phyloP scores from a whole-genome alignment of 1,140 invertebrate species.

The Andrena cerasifolii region DNA sequence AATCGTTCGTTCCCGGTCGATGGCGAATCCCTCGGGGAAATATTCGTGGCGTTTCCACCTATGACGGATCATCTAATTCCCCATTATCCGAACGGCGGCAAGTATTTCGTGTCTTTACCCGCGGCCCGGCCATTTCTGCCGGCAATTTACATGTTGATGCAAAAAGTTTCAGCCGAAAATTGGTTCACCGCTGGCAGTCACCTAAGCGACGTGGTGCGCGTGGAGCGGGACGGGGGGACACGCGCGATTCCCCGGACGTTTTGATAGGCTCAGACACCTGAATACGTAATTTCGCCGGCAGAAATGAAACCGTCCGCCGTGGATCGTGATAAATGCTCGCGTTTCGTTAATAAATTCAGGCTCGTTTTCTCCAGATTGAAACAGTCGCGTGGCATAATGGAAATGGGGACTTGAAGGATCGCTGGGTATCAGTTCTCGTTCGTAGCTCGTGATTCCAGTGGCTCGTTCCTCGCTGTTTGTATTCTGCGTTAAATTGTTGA shows the following conservation, averaged over 20 bases:
- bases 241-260: slow-evolving; percentile 33
- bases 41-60: not conserved
- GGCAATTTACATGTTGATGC: slow-evolving; percentile 44
- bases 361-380: slow-evolving; percentile 10
- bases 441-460: not conserved
- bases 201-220: slow-evolving; percentile 15
- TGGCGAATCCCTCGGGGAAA: slow-evolving; percentile 3
- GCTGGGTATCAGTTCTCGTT: not conserved
- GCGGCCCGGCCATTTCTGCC: slow-evolving; percentile 43
- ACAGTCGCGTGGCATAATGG: not conserved
- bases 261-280: slow-evolving; percentile 26
- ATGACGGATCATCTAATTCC: slow-evolving; percentile 52
- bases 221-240: no score
- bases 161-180: slow-evolving; percentile 59
- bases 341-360: slow-evolving; percentile 41
- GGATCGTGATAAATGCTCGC: slow-evolving; percentile 32
- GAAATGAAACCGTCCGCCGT: slow-evolving; percentile 11
- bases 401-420: not conserved
- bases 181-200: slow-evolving; percentile 23
- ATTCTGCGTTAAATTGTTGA: not conserved
- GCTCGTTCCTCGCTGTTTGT: not conserved
- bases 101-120: slow-evolving; percentile 8
- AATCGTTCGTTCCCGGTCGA: not conserved
- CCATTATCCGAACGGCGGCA: slow-evolving; percentile 6
- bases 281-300: slow-evolving; percentile 44